phyloP scores from a whole-genome alignment of 2,797 vertebrate species.

The Mus spretus region DNA sequence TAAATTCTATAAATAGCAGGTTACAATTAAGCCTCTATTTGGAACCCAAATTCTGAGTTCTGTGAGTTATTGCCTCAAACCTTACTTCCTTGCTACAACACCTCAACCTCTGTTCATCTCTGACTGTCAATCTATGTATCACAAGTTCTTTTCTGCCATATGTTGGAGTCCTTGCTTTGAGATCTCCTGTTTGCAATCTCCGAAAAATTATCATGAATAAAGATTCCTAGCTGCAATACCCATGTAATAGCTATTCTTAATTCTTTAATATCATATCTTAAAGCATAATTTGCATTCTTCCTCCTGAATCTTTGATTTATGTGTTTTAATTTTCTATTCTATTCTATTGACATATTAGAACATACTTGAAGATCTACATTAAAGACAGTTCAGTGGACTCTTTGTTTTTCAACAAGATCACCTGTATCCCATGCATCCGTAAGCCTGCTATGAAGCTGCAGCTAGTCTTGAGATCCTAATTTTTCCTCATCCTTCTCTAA shows the following conservation, averaged over 20 bases:
- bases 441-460: neutral
- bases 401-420: neutral
- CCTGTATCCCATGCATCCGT: neutral
- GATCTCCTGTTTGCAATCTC: neutral
- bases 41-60: neutral
- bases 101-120: neutral
- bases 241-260: neutral
- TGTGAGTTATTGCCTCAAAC: neutral
- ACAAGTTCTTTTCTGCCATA: neutral
- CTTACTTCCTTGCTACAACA: neutral
- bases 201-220: neutral
- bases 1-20: neutral
- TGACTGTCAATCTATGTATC: neutral
- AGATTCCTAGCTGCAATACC: neutral
- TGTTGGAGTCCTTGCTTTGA: neutral
- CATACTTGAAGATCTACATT: neutral
- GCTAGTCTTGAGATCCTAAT: neutral
- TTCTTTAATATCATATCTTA: neutral
- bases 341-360: neutral
- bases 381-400: neutral
- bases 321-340: neutral
- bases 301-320: neutral
- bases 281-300: conserved; percentile 41
- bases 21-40: conserved; percentile 1
- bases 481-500: neutral